Percentiles rank a stretch among this genome's conserved stretches.
Conservation (phyloP, 1,140 invertebrate species). For the Diorhabda carinulata region DNA sequence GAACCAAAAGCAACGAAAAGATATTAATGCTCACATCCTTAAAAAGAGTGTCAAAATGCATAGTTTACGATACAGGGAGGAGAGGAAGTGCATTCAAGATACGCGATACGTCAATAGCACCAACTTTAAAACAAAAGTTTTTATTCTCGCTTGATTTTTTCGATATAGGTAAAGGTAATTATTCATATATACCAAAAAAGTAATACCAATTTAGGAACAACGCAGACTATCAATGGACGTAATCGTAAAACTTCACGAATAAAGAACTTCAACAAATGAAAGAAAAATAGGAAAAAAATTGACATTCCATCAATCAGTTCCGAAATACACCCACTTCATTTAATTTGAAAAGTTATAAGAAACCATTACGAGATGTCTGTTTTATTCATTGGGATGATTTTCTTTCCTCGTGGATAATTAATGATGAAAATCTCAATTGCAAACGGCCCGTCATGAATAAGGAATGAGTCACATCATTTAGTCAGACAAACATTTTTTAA, state of each 20-base stretch:
- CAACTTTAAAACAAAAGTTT: no score
- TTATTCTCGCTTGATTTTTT: no score
- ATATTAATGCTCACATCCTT: no score
- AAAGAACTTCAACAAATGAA: not conserved
- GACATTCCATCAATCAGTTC: not conserved
- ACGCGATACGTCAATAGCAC: no score
- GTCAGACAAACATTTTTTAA: not conserved
- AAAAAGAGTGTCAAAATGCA: no score
- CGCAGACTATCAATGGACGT: no score
- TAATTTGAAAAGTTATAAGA: slow-evolving; percentile 11
- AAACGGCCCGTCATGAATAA: not conserved
- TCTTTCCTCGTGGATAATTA: not conserved
- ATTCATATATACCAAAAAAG: no score
- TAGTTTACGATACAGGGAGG: no score
- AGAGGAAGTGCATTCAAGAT: no score
- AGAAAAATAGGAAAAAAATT: slow-evolving; percentile 3
- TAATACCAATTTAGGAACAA: no score
- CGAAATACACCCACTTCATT: not conserved
- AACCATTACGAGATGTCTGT: slow-evolving; percentile 8
- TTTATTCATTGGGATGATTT: slow-evolving; percentile 5
- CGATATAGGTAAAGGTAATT: no score
- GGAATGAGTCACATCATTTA: slow-evolving; percentile 10
- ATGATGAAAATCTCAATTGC: slow-evolving; percentile 7
- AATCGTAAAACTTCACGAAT: not conserved
- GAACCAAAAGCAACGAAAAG: no score